phyloP scores from a whole-genome alignment of 2,888 invertebrate genomes.

The Cordilura impudica region DNA sequence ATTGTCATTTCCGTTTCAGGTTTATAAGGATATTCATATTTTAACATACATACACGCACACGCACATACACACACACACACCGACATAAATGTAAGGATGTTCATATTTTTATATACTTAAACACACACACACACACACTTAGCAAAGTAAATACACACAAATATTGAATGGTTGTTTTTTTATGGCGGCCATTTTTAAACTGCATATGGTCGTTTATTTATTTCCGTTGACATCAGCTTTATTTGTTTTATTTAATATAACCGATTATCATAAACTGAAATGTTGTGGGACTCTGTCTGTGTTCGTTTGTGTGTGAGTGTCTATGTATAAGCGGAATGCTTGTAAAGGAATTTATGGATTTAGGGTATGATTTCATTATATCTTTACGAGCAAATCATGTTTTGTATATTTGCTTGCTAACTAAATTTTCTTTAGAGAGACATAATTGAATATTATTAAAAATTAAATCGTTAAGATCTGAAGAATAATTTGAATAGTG shows the following conservation, averaged over 20 bases:
- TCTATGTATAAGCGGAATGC: not conserved
- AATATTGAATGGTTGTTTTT: constrained; percentile 7
- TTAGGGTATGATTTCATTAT: constrained; percentile 23
- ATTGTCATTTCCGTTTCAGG: constrained; percentile 60
- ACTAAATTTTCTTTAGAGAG: not conserved
- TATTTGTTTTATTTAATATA: constrained; percentile 44
- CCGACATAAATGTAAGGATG: not conserved
- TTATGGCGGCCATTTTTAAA: constrained; percentile 38
- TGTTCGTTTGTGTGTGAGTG: not conserved
- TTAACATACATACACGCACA: not conserved
- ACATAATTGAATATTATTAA: constrained; percentile 28
- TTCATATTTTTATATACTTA: not conserved
- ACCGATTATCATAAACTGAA: constrained; percentile 52
- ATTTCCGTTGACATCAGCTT: constrained; percentile 60
- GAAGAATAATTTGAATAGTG: not conserved
- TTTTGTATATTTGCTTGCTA: constrained; percentile 1
- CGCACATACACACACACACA: not conserved
- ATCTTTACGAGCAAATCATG: constrained; percentile 1
- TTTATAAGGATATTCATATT: constrained; percentile 43
- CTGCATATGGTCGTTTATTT: constrained; percentile 47
- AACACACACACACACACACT: not conserved
- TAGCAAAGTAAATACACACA: not conserved
- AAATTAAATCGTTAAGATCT: not conserved
- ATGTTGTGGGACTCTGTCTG: not conserved
- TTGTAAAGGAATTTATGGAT: constrained; percentile 50